Percentiles rank a stretch among this genome's conserved stretches.
These are phyloP conservation scores for Tyrophagus putrescentiae DNA, from an alignment of 1,140 invertebrate species.

Conservation along the genomic window DNA sequence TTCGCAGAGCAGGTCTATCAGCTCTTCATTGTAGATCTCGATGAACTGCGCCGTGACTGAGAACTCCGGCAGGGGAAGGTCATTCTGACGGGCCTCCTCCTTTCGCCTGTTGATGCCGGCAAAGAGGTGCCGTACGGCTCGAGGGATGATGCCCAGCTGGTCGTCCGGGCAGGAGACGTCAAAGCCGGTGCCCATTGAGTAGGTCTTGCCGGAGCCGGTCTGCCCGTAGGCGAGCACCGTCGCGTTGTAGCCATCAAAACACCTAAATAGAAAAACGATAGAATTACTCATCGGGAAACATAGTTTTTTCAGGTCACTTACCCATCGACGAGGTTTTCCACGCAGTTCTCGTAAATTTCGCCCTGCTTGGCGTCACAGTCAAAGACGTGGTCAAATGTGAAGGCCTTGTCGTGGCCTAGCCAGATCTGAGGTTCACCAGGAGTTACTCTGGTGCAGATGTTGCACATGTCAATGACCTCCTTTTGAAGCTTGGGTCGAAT, in stretches of 20 bases:
- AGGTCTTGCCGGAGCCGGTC: slow-evolving; percentile 89
- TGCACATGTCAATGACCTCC: slow-evolving; percentile 86
- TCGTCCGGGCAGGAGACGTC: slow-evolving; percentile 48
- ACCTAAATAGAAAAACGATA: slow-evolving; percentile 30
- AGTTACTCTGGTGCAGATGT: slow-evolving; percentile 74
- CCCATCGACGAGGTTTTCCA: slow-evolving; percentile 65
- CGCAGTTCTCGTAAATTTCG: slow-evolving; percentile 67
- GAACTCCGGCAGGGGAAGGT: slow-evolving; percentile 52
- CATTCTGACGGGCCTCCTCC: slow-evolving; percentile 42
- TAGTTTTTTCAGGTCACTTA: too few relatives aligned
- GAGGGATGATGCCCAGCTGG: slow-evolving; percentile 73
- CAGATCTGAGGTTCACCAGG: slow-evolving; percentile 76
- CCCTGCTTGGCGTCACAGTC: slow-evolving; percentile 52
- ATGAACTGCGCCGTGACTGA: slow-evolving; percentile 55
- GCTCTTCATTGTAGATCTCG: slow-evolving; percentile 81
- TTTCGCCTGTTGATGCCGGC: slow-evolving; percentile 54
- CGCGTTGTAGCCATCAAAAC: slow-evolving; percentile 82
- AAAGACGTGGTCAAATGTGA: slow-evolving; percentile 94
- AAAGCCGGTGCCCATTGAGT: slow-evolving; percentile 96
- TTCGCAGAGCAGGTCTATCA: slow-evolving; percentile 66
- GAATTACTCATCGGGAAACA: slow-evolving; percentile 39
- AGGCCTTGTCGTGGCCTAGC: slow-evolving; percentile 80
- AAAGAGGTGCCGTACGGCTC: slow-evolving; percentile 80
- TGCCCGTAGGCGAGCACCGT: slow-evolving; percentile 92
- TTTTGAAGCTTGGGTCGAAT: slow-evolving; percentile 81